phyloP scores from a whole-genome alignment of 1,140 invertebrate genomes.

The Drosophila ananassae region DNA sequence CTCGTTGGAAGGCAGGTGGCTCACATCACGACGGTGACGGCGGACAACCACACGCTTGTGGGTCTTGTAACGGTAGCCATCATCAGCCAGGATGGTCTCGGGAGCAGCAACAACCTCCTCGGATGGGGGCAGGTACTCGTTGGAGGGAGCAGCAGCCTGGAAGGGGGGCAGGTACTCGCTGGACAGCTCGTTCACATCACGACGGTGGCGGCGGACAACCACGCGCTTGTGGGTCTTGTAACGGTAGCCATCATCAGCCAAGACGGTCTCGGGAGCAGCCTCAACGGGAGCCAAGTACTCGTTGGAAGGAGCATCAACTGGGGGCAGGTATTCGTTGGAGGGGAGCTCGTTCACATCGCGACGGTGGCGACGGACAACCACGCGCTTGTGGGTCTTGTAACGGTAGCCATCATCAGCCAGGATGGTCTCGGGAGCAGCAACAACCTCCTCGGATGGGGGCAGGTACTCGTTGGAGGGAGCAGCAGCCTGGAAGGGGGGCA shows the following conservation, averaged over 20 bases:
- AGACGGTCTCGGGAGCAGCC: slow-evolving; percentile 20
- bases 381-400: slow-evolving; percentile 68
- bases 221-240: slow-evolving; percentile 68
- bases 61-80: slow-evolving; percentile 71
- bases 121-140: no score
- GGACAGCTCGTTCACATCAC: slow-evolving; percentile 60
- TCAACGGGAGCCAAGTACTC: slow-evolving; percentile 58
- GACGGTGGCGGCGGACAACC: slow-evolving; percentile 61
- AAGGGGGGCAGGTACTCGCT: no score
- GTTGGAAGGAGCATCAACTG: slow-evolving; percentile 40
- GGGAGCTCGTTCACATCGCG: slow-evolving; percentile 1
- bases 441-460: slow-evolving; percentile 42
- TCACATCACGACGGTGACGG: slow-evolving; percentile 63
- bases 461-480: slow-evolving; percentile 57
- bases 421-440: slow-evolving; percentile 19
- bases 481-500: slow-evolving; percentile 55
- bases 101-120: no score
- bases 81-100: slow-evolving; percentile 27
- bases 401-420: slow-evolving; percentile 64
- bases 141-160: no score
- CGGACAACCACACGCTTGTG: slow-evolving; percentile 57
- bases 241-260: slow-evolving; percentile 61
- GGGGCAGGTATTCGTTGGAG: slow-evolving; percentile 68
- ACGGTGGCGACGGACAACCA: slow-evolving; percentile 64
- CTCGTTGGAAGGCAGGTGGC: slow-evolving; percentile 47